Conservation (phyloP, 2,888 invertebrate species). For the Ophion obscuratus region DNA sequence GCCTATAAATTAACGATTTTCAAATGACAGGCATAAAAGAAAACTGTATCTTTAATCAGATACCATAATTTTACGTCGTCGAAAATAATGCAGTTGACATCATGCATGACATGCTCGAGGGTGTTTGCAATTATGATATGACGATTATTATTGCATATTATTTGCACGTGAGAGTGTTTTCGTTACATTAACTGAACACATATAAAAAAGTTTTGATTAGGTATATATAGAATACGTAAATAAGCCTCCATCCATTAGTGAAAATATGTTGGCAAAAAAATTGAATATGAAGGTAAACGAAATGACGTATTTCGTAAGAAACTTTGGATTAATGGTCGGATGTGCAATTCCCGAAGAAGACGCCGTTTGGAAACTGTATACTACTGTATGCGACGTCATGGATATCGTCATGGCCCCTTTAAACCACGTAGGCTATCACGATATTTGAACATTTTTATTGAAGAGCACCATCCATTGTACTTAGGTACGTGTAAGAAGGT, state of each 20-base stretch:
- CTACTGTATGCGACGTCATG: slow-evolving; percentile 50
- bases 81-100: slow-evolving; percentile 66
- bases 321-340: slow-evolving; percentile 51
- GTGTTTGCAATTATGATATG: slow-evolving; percentile 61
- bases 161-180: slow-evolving; percentile 21
- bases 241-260: slow-evolving; percentile 58
- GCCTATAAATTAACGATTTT: slow-evolving; percentile 48
- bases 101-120: slow-evolving; percentile 68
- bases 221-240: slow-evolving; percentile 52
- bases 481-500: slow-evolving; percentile 33
- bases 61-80: slow-evolving; percentile 60
- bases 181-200: no score
- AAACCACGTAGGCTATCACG: slow-evolving; percentile 35
- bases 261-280: slow-evolving; percentile 49
- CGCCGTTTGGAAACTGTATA: slow-evolving; percentile 60
- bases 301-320: slow-evolving; percentile 56
- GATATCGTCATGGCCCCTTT: slow-evolving; percentile 46
- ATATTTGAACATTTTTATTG: slow-evolving; percentile 37
- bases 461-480: slow-evolving; percentile 54
- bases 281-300: slow-evolving; percentile 63
- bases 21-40: slow-evolving; percentile 59
- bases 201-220: no score
- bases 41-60: slow-evolving; percentile 63
- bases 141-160: slow-evolving; percentile 54
- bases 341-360: slow-evolving; percentile 50